Base-by-base conservation (phyloP, 2,797 vertebrate species). In the Dipus sagitta region DNA sequence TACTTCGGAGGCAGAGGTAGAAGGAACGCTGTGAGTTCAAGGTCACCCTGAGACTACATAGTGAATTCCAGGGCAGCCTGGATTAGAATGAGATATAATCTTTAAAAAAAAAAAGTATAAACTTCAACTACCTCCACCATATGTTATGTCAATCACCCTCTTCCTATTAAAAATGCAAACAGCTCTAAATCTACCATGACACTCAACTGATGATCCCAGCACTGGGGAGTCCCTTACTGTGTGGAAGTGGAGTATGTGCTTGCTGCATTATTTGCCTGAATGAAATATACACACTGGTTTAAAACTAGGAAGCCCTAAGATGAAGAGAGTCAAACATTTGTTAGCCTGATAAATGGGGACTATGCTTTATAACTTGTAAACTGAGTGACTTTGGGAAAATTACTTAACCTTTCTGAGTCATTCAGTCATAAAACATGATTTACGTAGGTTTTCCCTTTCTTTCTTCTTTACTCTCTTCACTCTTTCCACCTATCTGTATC, bases 261-360 rank as follows among this genome's bases (percentile, higher is more conserved):
- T 86, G 34, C 23, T 54, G 84, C 21, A 8, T 70, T 58, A 74
- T 83, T 82, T 88, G 67, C 62, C 47, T 26, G 20, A 79, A 67
- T 8, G 70, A 86, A 88, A 42, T 72, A 74, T 24, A 77, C 30
- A 80, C 2, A 34, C 8, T 42, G 62, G 58, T 77, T 77, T 90
- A 76, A 94, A 84, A 94, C 90, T 93, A 70, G 52, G 74, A 94
- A 89, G 15, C 21, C 20, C 32, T 74, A 14, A 38, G 60, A 52
- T 75, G 38, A 91, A 28, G 17, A 91, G 11, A 89, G 88, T 92
- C 62, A 80, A 95, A 82, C 92, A 86, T 68, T 95, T 78, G n/a
- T 87, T 52, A 94, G 23, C 32, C 26, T 92, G 28, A 76, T 60
- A 81, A 86, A 80, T 71, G 6, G 13, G 5, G 76, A 67, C 24